A percentile compares a stretch with the other conserved stretches of the same genome.
phyloP scores from a whole-genome alignment of 2,113 vertebrate species.

The Alexandromys fortis region DNA sequence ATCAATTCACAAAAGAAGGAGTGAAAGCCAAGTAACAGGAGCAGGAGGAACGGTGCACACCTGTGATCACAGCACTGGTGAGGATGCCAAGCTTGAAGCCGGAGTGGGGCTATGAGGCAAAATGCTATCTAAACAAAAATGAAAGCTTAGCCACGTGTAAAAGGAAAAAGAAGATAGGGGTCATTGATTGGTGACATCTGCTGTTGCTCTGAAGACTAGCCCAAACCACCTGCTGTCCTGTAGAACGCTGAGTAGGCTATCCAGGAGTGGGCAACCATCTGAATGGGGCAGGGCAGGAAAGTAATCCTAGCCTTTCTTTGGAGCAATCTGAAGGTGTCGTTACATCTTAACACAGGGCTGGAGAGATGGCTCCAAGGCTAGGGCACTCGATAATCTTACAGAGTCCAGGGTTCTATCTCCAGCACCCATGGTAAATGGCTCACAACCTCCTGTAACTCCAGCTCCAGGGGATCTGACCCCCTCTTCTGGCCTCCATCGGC shows the following conservation, averaged over 20 bases:
- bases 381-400: no score
- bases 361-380: neutral
- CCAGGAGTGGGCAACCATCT: neutral
- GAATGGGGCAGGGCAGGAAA: neutral
- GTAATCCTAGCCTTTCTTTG: neutral
- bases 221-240: neutral
- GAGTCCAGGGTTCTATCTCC: neutral
- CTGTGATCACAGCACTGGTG: neutral
- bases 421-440: neutral
- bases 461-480: neutral
- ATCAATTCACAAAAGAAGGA: conserved; percentile 4
- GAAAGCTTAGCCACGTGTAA: neutral
- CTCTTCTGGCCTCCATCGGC: neutral
- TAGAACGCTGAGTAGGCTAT: neutral
- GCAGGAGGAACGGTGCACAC: neutral
- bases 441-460: neutral
- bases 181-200: neutral
- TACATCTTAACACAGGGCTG: neutral
- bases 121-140: neutral
- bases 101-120: neutral
- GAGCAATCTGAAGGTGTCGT: neutral
- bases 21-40: neutral
- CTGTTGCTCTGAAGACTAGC: neutral
- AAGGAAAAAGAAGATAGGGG: neutral
- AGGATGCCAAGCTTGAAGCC: neutral